Base-by-base conservation (phyloP, 2,797 vertebrate species). In the Lycodopsis pacificus region DNA sequence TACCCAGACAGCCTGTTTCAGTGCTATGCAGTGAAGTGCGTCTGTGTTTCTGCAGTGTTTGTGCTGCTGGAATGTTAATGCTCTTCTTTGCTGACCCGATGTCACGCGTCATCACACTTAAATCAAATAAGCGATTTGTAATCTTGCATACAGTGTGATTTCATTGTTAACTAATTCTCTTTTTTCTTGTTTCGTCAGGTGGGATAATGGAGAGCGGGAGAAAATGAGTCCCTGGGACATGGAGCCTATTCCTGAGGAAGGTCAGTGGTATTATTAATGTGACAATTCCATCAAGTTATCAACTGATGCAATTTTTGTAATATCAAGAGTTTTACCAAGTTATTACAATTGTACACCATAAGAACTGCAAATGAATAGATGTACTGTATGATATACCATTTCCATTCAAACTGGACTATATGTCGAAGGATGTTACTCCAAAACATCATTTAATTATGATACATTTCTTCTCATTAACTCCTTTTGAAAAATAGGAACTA, bases 221-320 rank as follows among this genome's bases (percentile, higher is more conserved):
- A 98, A 96, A 85, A 97, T 99, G 98, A 99, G 98, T 90, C 98
- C 98, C 0, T 99, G 98, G 97, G 97, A 99, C 93, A 98, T 99
- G 96, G 98, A 99, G 61, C 96, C 96, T 2, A 97, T 99, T 94
- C 97, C 97, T 74, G 97, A 98, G 86, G 97, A 96, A 97, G 97
- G 97, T 97, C 90, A 93, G 95, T 93, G 7, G 27, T 30, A 42
- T 51, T 27, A 4, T 14, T 62, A 17, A 56, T 53, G 32, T 42
- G 4, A 76, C 5, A 46, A 62, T 4, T 51, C 2, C 17, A 59
- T 3, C 7, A 68, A 13, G 0, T 63, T 71, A 58, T 53, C 38
- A 78, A 69, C 27, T 4, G 4, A 15, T 14, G 7, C 10, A 7
- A 27, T 58, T 53, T 36, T 34, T 32, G 3, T 10, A 36, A 53